phyloP scores from a whole-genome alignment of 2,113 vertebrate genomes.

The Rhombomys opimus region DNA sequence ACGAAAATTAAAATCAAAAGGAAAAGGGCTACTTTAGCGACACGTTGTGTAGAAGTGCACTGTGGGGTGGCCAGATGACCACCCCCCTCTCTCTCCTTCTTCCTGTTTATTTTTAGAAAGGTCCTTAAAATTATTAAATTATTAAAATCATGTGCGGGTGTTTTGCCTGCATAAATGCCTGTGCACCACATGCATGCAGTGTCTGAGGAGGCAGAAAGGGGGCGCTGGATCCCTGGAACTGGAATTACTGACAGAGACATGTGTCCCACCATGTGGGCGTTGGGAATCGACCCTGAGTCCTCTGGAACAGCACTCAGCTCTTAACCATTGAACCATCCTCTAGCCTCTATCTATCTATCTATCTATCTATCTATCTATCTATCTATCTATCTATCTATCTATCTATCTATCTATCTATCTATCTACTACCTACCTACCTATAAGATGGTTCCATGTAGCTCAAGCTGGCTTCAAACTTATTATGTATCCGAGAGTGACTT shows the following conservation, averaged over 20 bases:
- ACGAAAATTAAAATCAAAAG: not conserved
- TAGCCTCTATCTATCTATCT: no score
- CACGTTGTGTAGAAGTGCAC: not conserved
- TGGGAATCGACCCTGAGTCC: not conserved
- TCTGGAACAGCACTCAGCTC: not conserved
- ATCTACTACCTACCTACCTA: not conserved
- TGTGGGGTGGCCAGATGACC: not conserved
- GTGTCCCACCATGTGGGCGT: no score
- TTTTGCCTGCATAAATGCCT: not conserved
- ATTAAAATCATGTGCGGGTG: not conserved
- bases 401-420: not conserved
- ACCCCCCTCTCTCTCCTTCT: not conserved
- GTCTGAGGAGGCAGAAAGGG: not conserved
- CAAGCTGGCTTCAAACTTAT: not conserved
- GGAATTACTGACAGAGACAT: not conserved
- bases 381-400: not conserved
- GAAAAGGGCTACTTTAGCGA: not conserved
- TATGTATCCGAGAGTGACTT: not conserved
- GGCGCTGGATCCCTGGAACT: no score
- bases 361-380: not conserved
- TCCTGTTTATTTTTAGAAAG: not conserved
- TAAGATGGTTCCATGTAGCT: not conserved
- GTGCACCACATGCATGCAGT: not conserved
- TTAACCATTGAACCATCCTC: not conserved
- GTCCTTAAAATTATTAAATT: not conserved